A percentile compares a stretch with the other conserved stretches of the same genome.
These are phyloP conservation scores for Oppia nitens DNA, from an alignment of 1,140 invertebrate species.

Conservation along the genomic window DNA sequence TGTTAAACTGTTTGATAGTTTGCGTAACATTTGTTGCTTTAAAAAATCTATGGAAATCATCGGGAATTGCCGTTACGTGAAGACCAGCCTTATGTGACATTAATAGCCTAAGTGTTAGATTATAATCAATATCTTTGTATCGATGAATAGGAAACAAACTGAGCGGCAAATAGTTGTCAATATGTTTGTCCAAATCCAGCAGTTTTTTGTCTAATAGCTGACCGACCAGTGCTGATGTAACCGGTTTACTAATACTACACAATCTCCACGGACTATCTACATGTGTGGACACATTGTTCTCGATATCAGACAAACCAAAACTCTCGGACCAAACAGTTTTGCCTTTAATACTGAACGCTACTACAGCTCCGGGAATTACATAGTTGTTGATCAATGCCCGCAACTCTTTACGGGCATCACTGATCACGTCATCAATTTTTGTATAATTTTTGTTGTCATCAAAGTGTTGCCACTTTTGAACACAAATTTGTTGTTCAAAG, in stretches of 20 bases:
- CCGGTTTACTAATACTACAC: background rate
- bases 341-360: background rate
- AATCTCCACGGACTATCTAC: background rate
- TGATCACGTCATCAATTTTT: background rate
- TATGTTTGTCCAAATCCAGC: background rate
- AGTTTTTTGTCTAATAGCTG: background rate
- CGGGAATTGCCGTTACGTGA: background rate
- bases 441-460: background rate
- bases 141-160: background rate
- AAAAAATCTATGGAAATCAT: background rate
- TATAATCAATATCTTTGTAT: background rate
- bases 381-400: background rate
- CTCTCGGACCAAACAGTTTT: background rate
- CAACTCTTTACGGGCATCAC: background rate
- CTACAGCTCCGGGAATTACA: background rate
- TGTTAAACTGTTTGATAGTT: background rate
- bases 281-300: background rate
- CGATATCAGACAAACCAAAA: background rate
- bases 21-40: background rate
- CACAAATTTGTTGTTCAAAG: no score
- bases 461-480: no score
- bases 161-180: background rate
- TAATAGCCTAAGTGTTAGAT: background rate
- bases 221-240: background rate
- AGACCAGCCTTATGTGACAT: background rate